Evolutionary conservation across 2,888 invertebrate genomes (phyloP).

Genomic region (Notocelia uddmanniana): DNA sequence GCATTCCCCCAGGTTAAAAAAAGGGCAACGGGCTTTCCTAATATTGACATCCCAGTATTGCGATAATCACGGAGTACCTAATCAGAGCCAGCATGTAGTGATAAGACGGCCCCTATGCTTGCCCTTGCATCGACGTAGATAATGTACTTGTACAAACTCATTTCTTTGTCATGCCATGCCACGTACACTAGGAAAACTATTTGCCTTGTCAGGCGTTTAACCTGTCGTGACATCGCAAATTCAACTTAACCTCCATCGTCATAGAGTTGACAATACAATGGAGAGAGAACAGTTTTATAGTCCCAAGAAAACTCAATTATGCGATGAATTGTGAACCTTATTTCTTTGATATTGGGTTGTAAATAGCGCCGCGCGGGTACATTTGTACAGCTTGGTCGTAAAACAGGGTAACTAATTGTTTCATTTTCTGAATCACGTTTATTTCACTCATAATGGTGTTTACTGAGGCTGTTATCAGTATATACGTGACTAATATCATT

Average conservation of each 20-base stretch:
- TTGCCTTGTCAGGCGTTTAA: slow-evolving; percentile 28
- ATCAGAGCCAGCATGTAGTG: too few species aligned
- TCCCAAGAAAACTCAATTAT: neutral
- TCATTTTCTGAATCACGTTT: slow-evolving; percentile 29
- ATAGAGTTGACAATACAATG: neutral
- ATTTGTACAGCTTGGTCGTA: neutral
- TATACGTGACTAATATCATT: slow-evolving; percentile 8
- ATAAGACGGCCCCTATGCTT: neutral
- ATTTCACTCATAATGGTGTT: slow-evolving; percentile 6
- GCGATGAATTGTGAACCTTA: neutral
- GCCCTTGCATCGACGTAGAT: neutral
- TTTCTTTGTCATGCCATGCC: neutral
- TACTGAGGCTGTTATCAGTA: slow-evolving; percentile 7
- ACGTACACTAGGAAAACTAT: slow-evolving; percentile 4
- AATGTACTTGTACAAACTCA: neutral
- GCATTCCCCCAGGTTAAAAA: too few species aligned
- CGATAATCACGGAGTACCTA: too few species aligned
- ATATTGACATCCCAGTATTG: too few species aligned
- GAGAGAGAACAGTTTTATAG: neutral
- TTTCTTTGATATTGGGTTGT: neutral
- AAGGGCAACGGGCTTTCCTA: too few species aligned
- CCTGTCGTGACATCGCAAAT: neutral
- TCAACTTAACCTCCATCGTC: neutral
- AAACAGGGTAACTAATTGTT: slow-evolving; percentile 14
- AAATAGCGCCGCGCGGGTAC: neutral